Base-by-base conservation (phyloP, 1,140 invertebrate genomes). In the Cydia splendana region DNA sequence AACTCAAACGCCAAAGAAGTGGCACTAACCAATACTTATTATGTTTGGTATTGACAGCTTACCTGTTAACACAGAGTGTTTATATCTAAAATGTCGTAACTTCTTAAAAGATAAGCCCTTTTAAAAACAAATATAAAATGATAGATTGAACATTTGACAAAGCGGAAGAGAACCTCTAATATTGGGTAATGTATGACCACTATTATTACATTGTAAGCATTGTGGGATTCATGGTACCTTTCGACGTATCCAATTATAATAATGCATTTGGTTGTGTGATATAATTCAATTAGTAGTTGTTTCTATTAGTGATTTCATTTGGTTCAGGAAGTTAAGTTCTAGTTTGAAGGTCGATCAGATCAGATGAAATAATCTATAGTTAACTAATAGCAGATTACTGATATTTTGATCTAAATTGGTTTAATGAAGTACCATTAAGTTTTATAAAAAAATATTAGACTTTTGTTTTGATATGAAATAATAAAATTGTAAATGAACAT, bases 231-330 rank as follows among this genome's bases (percentile, higher is more conserved):
- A 24, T 24, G 13, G 24, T 30, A n/a, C 9, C 62, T 38, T 69
- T 34, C 0, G 30, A 69, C 5, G 13, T 15, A 65, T 10, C 65
- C 65, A 38, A 69, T 69, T 69, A 38, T 69, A 38, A 38, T 69
- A 69, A 69, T 69, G 65, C 28, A 69, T 69, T 69, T 30, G 65
- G n/a, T 69, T 34, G 6, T 34, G 30, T 69, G 28, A 38, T 69
- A 30, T 18, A 69, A 69, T 69, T 69, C 65, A 38, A 34, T 69
- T 38, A 69, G 30, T 7, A 18, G 57, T 13, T 13, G 65, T 65
- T 69, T 69, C 65, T 10, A 38, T 69, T 69, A 74, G 34, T 12
- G 30, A 74, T 74, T 62, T 18, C 9, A 62, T 18, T 74, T 74
- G 45, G 71, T 13, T 48, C 71, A 74, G 71, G 71, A 74, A 74